These are phyloP conservation scores for Sceloporus tristichus DNA, from an alignment of 2,113 vertebrate species.

Conservation along the genomic window DNA sequence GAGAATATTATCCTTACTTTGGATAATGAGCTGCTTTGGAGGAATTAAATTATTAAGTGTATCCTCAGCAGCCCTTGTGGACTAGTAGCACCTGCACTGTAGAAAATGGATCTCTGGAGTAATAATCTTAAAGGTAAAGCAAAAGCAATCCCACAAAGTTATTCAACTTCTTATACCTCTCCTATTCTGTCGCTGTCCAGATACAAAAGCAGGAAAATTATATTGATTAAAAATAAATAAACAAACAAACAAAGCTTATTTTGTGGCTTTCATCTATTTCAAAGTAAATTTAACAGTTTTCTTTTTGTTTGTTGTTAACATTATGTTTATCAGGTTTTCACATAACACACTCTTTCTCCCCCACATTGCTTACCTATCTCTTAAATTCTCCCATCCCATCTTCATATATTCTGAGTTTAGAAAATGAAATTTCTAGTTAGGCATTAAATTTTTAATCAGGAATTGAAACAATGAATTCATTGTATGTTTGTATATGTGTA, in stretches of 20 bases:
- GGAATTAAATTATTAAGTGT: constrained; percentile 31
- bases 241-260: neutral
- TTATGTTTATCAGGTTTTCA: neutral
- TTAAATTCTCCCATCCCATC: neutral
- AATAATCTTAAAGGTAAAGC: neutral
- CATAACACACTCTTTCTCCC: neutral
- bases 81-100: constrained; percentile 18
- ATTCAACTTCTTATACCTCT: neutral
- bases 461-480: neutral
- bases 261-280: neutral
- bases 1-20: constrained; percentile 7
- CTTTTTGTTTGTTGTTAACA: neutral
- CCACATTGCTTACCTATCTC: neutral
- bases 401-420: neutral
- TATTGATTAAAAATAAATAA: neutral
- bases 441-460: neutral
- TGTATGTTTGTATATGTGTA: too few species aligned
- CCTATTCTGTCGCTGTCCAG: neutral
- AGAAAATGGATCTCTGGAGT: constrained; percentile 6
- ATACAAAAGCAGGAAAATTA: neutral
- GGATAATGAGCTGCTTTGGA: constrained; percentile 21
- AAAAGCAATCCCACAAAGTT: neutral
- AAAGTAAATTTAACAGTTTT: neutral
- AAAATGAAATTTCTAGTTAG: neutral
- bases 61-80: neutral